Evolutionary conservation across 1,140 invertebrate species (phyloP), one percentile per base, ranked within the genome.

Genomic region (Drosophila triauraria): DNA sequence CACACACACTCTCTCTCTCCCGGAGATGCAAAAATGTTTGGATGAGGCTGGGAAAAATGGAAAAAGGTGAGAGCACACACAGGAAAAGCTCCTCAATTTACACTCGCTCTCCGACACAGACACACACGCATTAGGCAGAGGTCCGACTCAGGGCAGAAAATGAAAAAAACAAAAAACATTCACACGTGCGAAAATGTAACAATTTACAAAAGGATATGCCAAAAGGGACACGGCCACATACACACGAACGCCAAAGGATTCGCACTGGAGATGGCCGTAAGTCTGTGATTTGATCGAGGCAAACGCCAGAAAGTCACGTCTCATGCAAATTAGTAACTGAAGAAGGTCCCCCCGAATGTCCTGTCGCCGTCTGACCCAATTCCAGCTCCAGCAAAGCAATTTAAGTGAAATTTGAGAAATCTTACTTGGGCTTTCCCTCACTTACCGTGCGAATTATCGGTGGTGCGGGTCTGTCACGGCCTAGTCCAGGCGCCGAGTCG

Each of bases 151-250:
- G 30, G 54, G 30, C 67, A 32, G 32, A 35, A 46, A 53, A 25
- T 12, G 20, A 44, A 35, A 58, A 43, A 38, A 43, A 35, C 42
- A 71, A 62, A 59, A 70, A 70, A 53, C 77, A 80, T 68, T 57
- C 72, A 75, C 63, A 87, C 84, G 80, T 87, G 84, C 74, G 72
- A 87, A 88, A 87, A 90, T 84, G 77, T 81, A 68, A 80, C 78
- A 90, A 84, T 87, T 84, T 87, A 80, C 84, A 75, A 88, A 84
- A 79, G 84, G 72, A 80, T 80, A 78, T 78, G 67, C 77, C 68
- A 48, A 79, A 80, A 65, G 59, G 69, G 58, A 62, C 60, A 51
- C 61, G 63, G 12, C 42, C 30, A 69, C 54, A 54, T 23, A 60
- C 40, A 61, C 47, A 63, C 47, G 64, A 38, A 38, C 10, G 23